Evolutionary conservation across 2,888 invertebrate species (phyloP).

Genomic region (Archips crataeganus): DNA sequence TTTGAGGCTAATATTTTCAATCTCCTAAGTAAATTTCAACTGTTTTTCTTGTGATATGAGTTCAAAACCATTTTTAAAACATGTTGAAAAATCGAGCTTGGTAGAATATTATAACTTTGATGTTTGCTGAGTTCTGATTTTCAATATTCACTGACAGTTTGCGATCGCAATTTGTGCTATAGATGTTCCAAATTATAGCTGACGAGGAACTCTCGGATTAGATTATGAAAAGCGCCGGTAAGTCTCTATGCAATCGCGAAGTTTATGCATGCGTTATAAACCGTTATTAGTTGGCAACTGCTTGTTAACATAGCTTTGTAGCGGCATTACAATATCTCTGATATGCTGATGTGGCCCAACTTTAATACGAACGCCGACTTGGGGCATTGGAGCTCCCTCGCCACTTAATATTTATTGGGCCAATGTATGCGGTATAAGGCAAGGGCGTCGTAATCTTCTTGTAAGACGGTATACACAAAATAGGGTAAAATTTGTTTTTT

Average conservation of each 20-base stretch:
- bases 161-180: slow-evolving; percentile 25
- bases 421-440: slow-evolving; percentile 24
- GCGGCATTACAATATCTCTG: slow-evolving; percentile 71
- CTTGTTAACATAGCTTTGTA: slow-evolving; percentile 72
- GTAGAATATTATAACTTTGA: neutral
- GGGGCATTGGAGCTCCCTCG: slow-evolving; percentile 32
- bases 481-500: slow-evolving; percentile 1
- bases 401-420: slow-evolving; percentile 42
- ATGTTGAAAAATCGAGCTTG: neutral
- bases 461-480: slow-evolving; percentile 23
- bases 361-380: slow-evolving; percentile 40
- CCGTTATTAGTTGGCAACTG: slow-evolving; percentile 70
- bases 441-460: slow-evolving; percentile 20
- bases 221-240: slow-evolving; percentile 39
- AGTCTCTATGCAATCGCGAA: slow-evolving; percentile 51
- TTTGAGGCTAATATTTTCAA: neutral
- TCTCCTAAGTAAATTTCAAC: neutral
- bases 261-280: slow-evolving; percentile 77
- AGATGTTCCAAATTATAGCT: slow-evolving; percentile 33
- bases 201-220: slow-evolving; percentile 31
- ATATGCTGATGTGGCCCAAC: slow-evolving; percentile 62
- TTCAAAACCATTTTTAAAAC: neutral
- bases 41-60: neutral
- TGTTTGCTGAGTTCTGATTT: slow-evolving; percentile 2
- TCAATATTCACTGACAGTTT: slow-evolving; percentile 21